These are phyloP conservation scores for Byasa hedistus DNA, from an alignment of 2,888 invertebrate species.

Conservation along the genomic window DNA sequence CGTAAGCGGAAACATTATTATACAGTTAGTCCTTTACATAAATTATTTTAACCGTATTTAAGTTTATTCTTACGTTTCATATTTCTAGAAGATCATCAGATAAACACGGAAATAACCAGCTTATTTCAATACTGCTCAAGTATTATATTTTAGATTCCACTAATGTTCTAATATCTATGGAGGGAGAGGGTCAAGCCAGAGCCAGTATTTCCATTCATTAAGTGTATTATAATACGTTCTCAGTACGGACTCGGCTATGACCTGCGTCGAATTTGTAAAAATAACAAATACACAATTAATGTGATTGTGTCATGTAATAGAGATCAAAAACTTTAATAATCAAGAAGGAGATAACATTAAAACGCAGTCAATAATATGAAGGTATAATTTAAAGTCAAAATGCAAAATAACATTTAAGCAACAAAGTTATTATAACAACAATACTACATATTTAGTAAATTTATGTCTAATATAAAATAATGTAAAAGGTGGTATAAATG, in stretches of 20 bases:
- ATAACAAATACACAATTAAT: too few relatives aligned
- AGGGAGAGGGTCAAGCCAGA: too few relatives aligned
- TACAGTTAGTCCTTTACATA: not conserved
- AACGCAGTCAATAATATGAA: not conserved
- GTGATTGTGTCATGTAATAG: not conserved
- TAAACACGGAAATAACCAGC: too few relatives aligned
- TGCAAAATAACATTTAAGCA: not conserved
- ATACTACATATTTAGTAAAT: not conserved
- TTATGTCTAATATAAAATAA: too few relatives aligned
- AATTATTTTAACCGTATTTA: not conserved
- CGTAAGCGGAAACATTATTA: not conserved
- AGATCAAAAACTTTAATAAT: not conserved
- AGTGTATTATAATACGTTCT: too few relatives aligned
- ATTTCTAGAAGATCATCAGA: not conserved
- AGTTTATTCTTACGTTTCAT: not conserved
- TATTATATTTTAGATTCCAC: too few relatives aligned
- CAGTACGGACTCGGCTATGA: too few relatives aligned
- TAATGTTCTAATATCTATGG: too few relatives aligned
- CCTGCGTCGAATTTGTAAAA: too few relatives aligned
- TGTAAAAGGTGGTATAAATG: too few relatives aligned
- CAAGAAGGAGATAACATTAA: not conserved
- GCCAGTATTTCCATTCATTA: too few relatives aligned
- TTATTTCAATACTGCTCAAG: too few relatives aligned
- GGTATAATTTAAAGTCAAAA: not conserved
- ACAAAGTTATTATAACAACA: not conserved